A percentile compares a stretch with the other conserved stretches of the same genome.
These are phyloP conservation scores for Paracanthobrama guichenoti DNA, from an alignment of 2,113 vertebrate species.

Conservation along the genomic window DNA sequence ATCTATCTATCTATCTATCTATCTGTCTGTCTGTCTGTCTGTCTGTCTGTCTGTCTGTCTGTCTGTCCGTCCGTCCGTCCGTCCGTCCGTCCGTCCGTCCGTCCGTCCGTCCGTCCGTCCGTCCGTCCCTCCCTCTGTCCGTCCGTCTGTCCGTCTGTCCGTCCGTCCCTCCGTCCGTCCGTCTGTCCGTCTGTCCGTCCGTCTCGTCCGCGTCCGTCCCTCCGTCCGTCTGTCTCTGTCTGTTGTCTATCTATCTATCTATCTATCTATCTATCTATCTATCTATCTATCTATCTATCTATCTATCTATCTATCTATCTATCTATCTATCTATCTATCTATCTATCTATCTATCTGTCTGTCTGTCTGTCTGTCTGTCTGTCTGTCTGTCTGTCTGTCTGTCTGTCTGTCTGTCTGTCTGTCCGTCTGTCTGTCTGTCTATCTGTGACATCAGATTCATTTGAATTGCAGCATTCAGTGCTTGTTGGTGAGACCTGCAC, in stretches of 20 bases:
- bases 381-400: neutral
- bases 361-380: neutral
- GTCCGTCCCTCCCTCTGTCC: neutral
- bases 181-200: neutral
- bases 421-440: too few relatives aligned
- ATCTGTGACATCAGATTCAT: neutral
- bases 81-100: neutral
- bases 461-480: neutral
- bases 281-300: neutral
- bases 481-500: neutral
- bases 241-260: neutral
- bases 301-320: neutral
- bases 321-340: neutral
- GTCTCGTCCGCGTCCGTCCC: neutral
- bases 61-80: neutral
- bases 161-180: neutral
- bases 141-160: neutral
- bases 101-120: rapidly evolving
- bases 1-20: neutral
- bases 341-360: too few relatives aligned
- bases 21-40: neutral
- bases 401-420: too few relatives aligned
- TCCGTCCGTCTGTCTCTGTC: neutral
- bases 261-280: neutral
- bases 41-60: neutral